Evolutionary conservation across 2,888 invertebrate genomes (phyloP).

Genomic region (Operophtera brumata): DNA sequence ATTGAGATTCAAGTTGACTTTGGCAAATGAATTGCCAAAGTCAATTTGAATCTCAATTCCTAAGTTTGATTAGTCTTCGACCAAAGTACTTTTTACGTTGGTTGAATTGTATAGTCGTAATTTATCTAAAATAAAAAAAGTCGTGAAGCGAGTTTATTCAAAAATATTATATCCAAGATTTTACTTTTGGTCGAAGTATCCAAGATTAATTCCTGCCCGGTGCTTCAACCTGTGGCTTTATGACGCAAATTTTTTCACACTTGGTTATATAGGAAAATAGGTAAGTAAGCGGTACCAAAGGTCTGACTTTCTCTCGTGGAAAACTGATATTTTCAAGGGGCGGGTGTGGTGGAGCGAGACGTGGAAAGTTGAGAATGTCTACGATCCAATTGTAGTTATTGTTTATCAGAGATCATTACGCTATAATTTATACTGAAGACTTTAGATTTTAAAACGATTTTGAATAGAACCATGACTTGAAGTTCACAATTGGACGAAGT

Average conservation of each 20-base stretch:
- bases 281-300: constrained; percentile 12
- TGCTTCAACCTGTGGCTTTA: background rate
- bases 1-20: background rate
- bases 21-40: too few relatives aligned
- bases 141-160: too few relatives aligned
- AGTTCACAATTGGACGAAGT: too few relatives aligned
- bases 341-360: constrained; percentile 22
- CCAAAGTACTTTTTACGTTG: too few relatives aligned
- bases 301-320: constrained; percentile 27
- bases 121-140: too few relatives aligned
- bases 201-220: too few relatives aligned
- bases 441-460: too few relatives aligned
- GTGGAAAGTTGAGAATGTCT: constrained; percentile 18
- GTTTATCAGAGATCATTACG: background rate
- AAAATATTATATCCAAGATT: too few relatives aligned
- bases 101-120: too few relatives aligned
- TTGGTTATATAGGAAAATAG: background rate
- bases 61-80: too few relatives aligned
- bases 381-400: background rate
- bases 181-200: too few relatives aligned
- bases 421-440: background rate
- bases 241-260: background rate
- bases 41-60: too few relatives aligned
- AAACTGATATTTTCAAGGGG: constrained; percentile 29
- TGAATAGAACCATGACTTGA: background rate